These are phyloP conservation scores for Erpobdella octoculata DNA, from an alignment of 2,888 invertebrate genomes.

Conservation along the genomic window DNA sequence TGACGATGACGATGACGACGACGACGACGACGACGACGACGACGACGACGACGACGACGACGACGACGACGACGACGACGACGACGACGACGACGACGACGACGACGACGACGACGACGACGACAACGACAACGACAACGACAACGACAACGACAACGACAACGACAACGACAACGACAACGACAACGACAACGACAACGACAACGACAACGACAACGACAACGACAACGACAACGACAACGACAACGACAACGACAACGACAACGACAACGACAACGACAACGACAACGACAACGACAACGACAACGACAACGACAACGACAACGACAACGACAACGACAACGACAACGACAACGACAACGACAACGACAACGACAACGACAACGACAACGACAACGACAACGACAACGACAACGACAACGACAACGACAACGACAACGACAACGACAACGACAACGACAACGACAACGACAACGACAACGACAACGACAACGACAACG, in stretches of 20 bases:
- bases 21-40: not conserved
- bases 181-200: constrained; percentile 44
- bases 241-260: not conserved
- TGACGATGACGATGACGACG: constrained; percentile 17
- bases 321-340: not conserved
- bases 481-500: too few relatives aligned
- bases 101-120: constrained; percentile 44
- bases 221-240: not conserved
- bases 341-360: not conserved
- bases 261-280: not conserved
- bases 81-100: constrained; percentile 45
- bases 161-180: constrained; percentile 52
- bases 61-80: constrained; percentile 57
- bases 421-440: not conserved
- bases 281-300: not conserved
- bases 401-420: not conserved
- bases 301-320: not conserved
- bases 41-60: constrained; percentile 49
- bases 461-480: not conserved
- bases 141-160: constrained; percentile 47
- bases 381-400: not conserved
- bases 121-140: constrained; percentile 41
- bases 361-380: not conserved
- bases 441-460: constrained; percentile 5
- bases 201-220: constrained; percentile 28